These are phyloP conservation scores for Pangasianodon hypophthalmus DNA, from an alignment of 2,113 vertebrate species.

Conservation along the genomic window DNA sequence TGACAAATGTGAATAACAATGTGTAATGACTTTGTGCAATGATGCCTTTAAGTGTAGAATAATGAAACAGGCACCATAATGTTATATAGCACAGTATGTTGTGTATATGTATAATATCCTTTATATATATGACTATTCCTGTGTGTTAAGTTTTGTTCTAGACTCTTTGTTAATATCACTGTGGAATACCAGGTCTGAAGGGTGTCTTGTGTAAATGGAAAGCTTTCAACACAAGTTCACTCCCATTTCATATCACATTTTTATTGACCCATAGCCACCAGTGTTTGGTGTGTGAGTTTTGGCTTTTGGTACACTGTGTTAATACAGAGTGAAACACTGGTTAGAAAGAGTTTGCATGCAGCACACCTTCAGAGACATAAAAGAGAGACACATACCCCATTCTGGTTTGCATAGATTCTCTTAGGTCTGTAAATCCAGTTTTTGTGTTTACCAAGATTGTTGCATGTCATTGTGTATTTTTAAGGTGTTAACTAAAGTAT, in stretches of 20 bases:
- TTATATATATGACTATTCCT: not conserved
- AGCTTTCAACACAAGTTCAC: conserved; percentile 12
- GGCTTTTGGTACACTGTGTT: conserved; percentile 43
- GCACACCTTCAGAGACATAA: not conserved
- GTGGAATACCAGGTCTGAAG: not conserved
- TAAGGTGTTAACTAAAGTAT: not conserved
- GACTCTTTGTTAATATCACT: not conserved
- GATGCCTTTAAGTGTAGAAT: not conserved
- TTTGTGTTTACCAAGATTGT: not conserved
- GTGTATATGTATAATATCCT: not conserved
- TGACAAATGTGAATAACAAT: not conserved
- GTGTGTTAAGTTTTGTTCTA: not conserved
- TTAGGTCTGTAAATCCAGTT: not conserved
- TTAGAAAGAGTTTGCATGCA: not conserved
- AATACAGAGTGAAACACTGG: conserved; percentile 4
- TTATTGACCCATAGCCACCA: conserved; percentile 21
- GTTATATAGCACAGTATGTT: not conserved
- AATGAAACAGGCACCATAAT: not conserved
- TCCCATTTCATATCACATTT: not conserved
- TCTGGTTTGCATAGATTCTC: not conserved
- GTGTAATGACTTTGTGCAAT: not conserved
- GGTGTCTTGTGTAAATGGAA: conserved; percentile 1
- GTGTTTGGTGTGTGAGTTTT: conserved; percentile 4
- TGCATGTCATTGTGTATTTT: not conserved
- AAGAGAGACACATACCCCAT: not conserved